A percentile compares a stretch with the other conserved stretches of the same genome.
Evolutionary conservation across 1,140 invertebrate genomes (phyloP).

Genomic region (Drosophila equinoxialis): DNA sequence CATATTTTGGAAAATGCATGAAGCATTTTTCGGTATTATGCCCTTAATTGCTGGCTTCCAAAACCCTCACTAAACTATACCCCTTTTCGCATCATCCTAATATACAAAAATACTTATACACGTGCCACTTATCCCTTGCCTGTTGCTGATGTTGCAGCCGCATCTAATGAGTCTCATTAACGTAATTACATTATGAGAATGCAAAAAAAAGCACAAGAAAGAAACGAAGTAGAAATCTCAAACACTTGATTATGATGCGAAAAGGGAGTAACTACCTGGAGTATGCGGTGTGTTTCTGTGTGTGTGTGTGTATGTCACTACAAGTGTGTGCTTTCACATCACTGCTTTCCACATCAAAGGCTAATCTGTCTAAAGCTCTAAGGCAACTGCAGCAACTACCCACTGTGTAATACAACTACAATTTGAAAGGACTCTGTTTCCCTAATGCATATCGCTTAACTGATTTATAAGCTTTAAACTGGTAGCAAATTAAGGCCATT

Average conservation of each 20-base stretch:
- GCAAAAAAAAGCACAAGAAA: neutral
- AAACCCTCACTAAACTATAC: neutral
- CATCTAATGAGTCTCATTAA: constrained; percentile 73
- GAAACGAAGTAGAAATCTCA: constrained; percentile 25
- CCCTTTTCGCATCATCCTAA: too few relatives aligned
- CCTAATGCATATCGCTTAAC: neutral
- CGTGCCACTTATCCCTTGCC: constrained; percentile 6
- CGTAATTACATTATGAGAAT: constrained; percentile 54
- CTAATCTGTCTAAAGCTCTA: constrained; percentile 26
- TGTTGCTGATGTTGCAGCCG: constrained; percentile 13
- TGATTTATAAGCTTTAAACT: neutral
- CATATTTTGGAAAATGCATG: constrained; percentile 4
- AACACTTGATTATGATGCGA: constrained; percentile 35
- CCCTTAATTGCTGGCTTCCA: neutral
- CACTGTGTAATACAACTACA: neutral
- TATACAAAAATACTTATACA: neutral
- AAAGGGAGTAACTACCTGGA: neutral
- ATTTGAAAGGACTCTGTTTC: neutral
- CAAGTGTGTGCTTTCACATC: constrained; percentile 24
- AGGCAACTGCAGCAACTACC: constrained; percentile 17
- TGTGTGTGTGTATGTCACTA: neutral
- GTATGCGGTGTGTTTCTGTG: neutral
- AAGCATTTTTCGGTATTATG: neutral
- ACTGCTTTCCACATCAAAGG: constrained; percentile 32
- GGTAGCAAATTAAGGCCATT: constrained; percentile 3